A percentile compares a stretch with the other conserved stretches of the same genome.
phyloP scores from a whole-genome alignment of 2,888 invertebrate species.

The Galerucella calmariensis region DNA sequence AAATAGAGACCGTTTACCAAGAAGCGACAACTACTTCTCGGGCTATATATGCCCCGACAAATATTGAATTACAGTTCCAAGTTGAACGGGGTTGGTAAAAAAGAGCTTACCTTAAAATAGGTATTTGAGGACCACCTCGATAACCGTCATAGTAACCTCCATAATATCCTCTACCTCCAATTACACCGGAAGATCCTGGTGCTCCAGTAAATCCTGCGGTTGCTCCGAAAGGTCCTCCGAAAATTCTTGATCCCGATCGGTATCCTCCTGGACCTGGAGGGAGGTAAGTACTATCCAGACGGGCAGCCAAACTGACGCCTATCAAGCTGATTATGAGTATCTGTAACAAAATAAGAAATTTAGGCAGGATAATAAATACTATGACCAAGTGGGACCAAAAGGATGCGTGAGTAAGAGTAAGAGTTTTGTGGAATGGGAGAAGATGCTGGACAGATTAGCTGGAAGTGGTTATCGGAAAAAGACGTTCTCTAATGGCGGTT shows the following conservation, averaged over 20 bases:
- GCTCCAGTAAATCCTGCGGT: constrained; percentile 63
- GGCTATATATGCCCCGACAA: too few relatives aligned
- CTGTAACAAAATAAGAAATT: constrained; percentile 58
- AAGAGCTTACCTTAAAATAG: constrained; percentile 53
- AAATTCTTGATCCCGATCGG: constrained; percentile 42
- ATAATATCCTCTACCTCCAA: constrained; percentile 45
- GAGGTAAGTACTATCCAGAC: constrained; percentile 70
- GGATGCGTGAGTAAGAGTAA: too few relatives aligned
- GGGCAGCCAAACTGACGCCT: constrained; percentile 65
- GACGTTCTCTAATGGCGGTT: too few relatives aligned
- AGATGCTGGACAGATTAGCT: too few relatives aligned
- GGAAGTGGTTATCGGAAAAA: too few relatives aligned
- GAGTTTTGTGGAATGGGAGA: too few relatives aligned
- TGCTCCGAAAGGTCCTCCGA: constrained; percentile 37
- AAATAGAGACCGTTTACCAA: not conserved
- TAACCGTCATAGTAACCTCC: constrained; percentile 48
- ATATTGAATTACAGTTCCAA: too few relatives aligned
- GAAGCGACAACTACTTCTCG: too few relatives aligned
- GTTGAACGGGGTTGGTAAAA: not conserved
- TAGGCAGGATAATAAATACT: too few relatives aligned
- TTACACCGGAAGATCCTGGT: constrained; percentile 35
- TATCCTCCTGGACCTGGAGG: constrained; percentile 67
- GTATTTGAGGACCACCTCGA: constrained; percentile 55
- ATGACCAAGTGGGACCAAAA: too few relatives aligned
- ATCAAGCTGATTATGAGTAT: constrained; percentile 63